Evolutionary conservation across 2,113 vertebrate species (phyloP).

Genomic region (Pseudolaguvia tuberculata): DNA sequence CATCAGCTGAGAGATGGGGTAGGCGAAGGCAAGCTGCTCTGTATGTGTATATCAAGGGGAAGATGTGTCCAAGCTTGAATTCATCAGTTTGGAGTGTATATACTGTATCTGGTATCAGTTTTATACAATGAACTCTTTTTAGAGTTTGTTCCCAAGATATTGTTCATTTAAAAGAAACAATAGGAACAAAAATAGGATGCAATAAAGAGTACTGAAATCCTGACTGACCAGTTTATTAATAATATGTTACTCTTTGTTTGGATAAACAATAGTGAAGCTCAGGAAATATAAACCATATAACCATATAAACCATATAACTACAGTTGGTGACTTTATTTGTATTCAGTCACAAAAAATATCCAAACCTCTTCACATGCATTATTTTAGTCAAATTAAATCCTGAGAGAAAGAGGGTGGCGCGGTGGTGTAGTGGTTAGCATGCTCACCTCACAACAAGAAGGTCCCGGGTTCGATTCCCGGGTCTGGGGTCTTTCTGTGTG

Average conservation of each 20-base stretch:
- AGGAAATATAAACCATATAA: not conserved
- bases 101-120: not conserved
- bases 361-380: not conserved
- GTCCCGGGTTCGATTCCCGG: too few species aligned
- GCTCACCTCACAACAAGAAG: too few species aligned
- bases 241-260: not conserved
- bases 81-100: not conserved
- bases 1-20: conserved; percentile 43
- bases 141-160: not conserved
- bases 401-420: not conserved
- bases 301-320: not conserved
- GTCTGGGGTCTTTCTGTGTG: too few species aligned
- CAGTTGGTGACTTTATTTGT: not conserved
- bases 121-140: not conserved
- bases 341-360: not conserved
- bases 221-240: not conserved
- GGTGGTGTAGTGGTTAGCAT: too few species aligned
- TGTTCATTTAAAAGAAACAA: not conserved
- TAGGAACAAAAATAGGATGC: not conserved
- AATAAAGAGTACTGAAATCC: not conserved
- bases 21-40: conserved; percentile 41
- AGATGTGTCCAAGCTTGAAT: conserved; percentile 23
- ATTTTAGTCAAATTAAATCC: not conserved
- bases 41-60: not conserved
- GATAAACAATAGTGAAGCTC: not conserved